Base-by-base conservation (phyloP, 1,140 invertebrate genomes). In the Sarcophaga peregrina region DNA sequence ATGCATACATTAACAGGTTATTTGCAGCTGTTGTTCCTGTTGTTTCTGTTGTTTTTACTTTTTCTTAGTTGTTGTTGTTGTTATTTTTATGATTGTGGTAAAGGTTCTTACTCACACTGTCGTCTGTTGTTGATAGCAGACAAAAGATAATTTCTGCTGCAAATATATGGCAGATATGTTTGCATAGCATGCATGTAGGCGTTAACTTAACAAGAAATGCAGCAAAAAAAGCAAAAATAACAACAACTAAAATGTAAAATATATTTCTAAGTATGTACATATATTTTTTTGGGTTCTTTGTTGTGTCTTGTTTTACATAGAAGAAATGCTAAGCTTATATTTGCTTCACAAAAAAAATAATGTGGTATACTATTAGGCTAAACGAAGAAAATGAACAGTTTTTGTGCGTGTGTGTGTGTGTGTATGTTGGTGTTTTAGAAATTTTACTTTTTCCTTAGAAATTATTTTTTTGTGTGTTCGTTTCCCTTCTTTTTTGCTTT, bases 111-210 rank as follows among this genome's bases (percentile, higher is more conserved):
- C 10, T 68, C 25, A 37, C 25, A 37, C 25, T 37, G 25, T 37
- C 25, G 25, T 68, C 62, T 68, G 62, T 68, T 68, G 20, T 68
- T 68, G 62, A 68, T 68, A 8, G 62, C 62, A 68, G 62, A 68
- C 62, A 68, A 68, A 68, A 68, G 62, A 68, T 68, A 68, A 68
- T 68, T 68, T 68, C n/a, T 68, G 62, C 62, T 20, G 62, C 20
- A 68, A 52, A 52, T 9, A 68, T 68, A n/a, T 68, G 62, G 62
- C 25, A 37, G 25, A 37, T 68, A 68, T 68, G 20, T 68, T 68
- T 68, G 62, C 62, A 68, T 68, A 68, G 62, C 62, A 68, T 68
- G 62, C 62, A 68, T 68, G 62, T 68, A 68, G 62, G 62, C 62
- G 62, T 68, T 9, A 68, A 68, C 62, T 68, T 17, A n/a, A 9